These are phyloP conservation scores for Hormaphis cornu DNA, from an alignment of 1,140 invertebrate species.

Conservation along the genomic window DNA sequence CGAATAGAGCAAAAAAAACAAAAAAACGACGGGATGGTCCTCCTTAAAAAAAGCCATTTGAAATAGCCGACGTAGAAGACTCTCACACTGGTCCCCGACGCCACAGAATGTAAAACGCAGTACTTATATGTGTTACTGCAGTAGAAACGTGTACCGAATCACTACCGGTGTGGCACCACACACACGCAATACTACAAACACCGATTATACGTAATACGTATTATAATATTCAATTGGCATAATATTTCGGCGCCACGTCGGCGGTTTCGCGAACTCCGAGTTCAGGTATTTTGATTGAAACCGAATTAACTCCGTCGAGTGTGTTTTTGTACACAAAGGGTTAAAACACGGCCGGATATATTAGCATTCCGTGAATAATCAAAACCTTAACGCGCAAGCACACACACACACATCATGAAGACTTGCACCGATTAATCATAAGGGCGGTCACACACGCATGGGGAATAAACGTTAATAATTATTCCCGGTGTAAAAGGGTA, in stretches of 20 bases:
- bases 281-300: conserved; percentile 11
- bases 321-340: not conserved
- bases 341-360: not conserved
- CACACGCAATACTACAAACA: too few relatives aligned
- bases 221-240: not conserved
- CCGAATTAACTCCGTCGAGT: not conserved
- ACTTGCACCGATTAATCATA: not conserved
- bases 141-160: too few relatives aligned
- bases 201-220: too few relatives aligned
- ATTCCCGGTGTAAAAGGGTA: not conserved
- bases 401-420: not conserved
- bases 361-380: not conserved
- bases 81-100: too few relatives aligned
- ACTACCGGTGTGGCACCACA: too few relatives aligned
- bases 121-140: too few relatives aligned
- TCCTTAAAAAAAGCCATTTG: too few relatives aligned
- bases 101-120: too few relatives aligned
- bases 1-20: too few relatives aligned
- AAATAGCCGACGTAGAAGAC: too few relatives aligned
- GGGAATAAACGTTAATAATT: not conserved
- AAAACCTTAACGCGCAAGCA: not conserved
- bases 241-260: not conserved
- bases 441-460: not conserved
- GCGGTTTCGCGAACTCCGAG: not conserved
- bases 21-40: too few relatives aligned